A percentile compares a stretch with the other conserved stretches of the same genome.
Conservation (phyloP, 2,113 vertebrate genomes). For the Proteles cristata region DNA sequence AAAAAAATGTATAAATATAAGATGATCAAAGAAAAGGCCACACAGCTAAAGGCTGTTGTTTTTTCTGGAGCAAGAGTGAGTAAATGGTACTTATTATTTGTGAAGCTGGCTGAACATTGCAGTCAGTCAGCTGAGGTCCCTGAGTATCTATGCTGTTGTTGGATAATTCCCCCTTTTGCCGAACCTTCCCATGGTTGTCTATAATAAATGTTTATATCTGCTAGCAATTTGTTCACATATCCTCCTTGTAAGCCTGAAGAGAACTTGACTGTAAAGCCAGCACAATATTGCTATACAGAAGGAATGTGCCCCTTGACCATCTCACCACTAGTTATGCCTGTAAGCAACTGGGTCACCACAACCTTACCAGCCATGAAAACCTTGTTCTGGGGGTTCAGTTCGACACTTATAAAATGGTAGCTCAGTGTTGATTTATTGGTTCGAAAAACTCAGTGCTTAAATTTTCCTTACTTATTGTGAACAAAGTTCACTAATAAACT, state of each 20-base stretch:
- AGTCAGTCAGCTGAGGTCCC: rapidly evolving
- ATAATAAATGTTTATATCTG: background rate
- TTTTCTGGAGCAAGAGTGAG: background rate
- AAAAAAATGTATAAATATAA: background rate
- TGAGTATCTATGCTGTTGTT: background rate
- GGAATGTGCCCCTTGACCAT: background rate
- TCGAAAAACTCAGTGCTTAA: background rate
- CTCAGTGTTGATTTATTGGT: background rate
- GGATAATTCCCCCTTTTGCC: background rate
- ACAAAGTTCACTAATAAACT: background rate
- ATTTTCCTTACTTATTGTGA: conserved; percentile 30
- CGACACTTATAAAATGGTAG: background rate
- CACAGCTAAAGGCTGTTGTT: background rate
- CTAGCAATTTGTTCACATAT: background rate
- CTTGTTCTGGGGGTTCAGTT: background rate
- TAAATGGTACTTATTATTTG: background rate
- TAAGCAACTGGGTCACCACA: background rate
- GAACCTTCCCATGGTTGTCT: background rate
- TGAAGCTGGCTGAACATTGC: background rate
- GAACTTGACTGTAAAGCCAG: background rate
- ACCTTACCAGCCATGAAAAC: background rate
- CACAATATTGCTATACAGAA: background rate
- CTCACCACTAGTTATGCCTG: background rate
- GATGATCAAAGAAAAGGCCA: background rate
- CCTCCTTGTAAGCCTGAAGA: background rate